Base-by-base conservation (phyloP, 2,113 vertebrate genomes). In the Spermophilus dauricus region DNA sequence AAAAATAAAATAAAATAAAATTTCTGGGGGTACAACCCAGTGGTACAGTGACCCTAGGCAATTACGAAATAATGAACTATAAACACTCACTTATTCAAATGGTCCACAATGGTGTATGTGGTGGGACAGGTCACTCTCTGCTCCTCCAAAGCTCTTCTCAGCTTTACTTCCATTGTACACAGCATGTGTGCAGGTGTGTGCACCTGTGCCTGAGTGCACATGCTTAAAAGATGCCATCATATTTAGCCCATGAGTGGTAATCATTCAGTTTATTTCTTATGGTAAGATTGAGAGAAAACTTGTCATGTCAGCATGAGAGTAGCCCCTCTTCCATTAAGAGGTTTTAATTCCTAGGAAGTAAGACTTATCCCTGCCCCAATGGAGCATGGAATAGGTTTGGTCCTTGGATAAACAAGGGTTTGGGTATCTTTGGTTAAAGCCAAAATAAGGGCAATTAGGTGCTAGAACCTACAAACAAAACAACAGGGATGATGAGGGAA, bases 161-260 rank as follows among this genome's bases (percentile, higher is more conserved):
- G 10, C 20, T 82, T 61, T 22, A 76, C 8, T 1, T 69, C 73
- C 80, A n/a, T 8, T 2, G 45, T 63, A 5, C 18, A 56, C 1
- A 37, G 18, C 10, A 0, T n/a, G 24, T 16, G 5, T 73, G 1
- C 34, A 42, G 12, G 17, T 61, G 1, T 8, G 5, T 28, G 7
- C 30, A 14, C 26, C 32, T 42, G 2, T 65, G 7, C 86, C 10
- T 86, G 17, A 10, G 0, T 86, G 4, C 34, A 24, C 58, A 10
- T 48, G 1, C 24, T 56, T 73, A 67, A 69, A 78, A 17, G 42
- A 4, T 32, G 34, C 0, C 6, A 20, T 89, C 18, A n/a, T 42
- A n/a, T 17, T 82, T 72, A 42, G 2, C 8, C 20, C 24, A 0
- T 67, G 28, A 72, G 11, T 56, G 30, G 14, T 12, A 11, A 86